These are phyloP conservation scores for Ophiothrix spiculata DNA, from an alignment of 35 echinoderm and acorn worm species.

Conservation along the genomic window DNA sequence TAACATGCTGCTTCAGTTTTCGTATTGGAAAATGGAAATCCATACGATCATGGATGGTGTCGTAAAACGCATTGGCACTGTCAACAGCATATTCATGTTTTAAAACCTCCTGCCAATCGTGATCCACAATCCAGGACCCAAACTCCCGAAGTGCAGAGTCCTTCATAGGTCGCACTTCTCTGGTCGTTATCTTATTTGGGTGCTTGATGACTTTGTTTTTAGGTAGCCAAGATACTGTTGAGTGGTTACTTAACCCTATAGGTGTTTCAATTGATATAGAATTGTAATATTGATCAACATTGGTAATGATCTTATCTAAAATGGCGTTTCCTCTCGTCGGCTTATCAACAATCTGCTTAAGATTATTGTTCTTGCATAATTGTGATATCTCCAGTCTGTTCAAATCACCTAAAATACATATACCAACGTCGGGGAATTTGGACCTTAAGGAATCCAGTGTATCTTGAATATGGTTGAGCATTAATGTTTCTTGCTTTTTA, in stretches of 20 bases:
- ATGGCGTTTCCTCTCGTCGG: slow-evolving; percentile 2
- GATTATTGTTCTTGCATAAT: not conserved
- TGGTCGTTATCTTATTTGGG: not conserved
- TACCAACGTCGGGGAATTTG: not conserved
- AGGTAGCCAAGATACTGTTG: not conserved
- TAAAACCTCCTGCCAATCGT: no score
- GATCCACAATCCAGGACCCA: no score
- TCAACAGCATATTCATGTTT: not conserved
- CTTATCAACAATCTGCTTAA: not conserved
- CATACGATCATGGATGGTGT: no score
- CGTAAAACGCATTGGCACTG: not conserved
- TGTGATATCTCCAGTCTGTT: not conserved
- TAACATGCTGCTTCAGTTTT: not conserved
- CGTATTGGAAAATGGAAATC: not conserved
- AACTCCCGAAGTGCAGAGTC: not conserved
- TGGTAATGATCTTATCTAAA: slow-evolving; percentile 9
- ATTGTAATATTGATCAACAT: not conserved
- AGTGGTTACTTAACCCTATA: not conserved
- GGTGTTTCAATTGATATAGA: not conserved
- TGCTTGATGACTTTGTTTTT: not conserved
- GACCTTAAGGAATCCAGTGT: not conserved
- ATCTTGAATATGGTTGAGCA: not conserved
- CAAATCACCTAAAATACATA: not conserved
- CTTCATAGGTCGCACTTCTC: not conserved
- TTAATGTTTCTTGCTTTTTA: not conserved